Evolutionary conservation across 2,888 invertebrate genomes (phyloP), one percentile per base, ranked within the genome.

Genomic region (Strigamia crassipes): DNA sequence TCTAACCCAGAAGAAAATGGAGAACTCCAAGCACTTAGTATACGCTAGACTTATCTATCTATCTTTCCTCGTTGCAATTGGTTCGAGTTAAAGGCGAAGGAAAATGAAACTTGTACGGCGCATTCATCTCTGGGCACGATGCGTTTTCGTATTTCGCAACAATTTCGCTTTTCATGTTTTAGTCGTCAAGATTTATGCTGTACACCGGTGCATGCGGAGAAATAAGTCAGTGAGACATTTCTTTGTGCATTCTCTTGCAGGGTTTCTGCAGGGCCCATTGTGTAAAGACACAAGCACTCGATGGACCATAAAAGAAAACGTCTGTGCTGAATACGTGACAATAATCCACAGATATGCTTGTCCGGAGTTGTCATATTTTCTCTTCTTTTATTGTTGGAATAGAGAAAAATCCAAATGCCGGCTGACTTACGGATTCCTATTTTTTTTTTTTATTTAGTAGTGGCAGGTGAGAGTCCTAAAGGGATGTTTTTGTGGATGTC

Each of bases 261-360:
- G 21, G 61, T 66, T 66, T 66, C n/a, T 23, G 61, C 61, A 61
- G 61, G 10, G 61, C 61, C 61, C 18, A 23, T 66, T 21, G 23
- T 23, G 61, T 21, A 21, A 23, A 66, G 23, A 66, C 21, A 66
- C 21, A 66, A 21, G 12, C 61, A 23, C 61, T 66, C 61, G 61
- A 66, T 66, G 61, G 61, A 66, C 61, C 23, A 66, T 66, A 66
- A 66, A 66, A 66, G 23, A 23, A 66, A 66, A 66, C 61, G 61
- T 66, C n/a, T 12, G 6, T 66, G 61, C 61, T 66, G 61, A 66
- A 66, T 66, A 66, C 61, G 23, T 66, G 21, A 66, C 61, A 66
- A 66, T 66, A 66, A 66, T 66, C 61, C 61, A 23, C 61, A 66
- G 61, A 66, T 66, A 66, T 23, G 23, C 61, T 66, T 66, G 61